Evolutionary conservation across 2,888 invertebrate genomes (phyloP).

Genomic region (Synanthedon vespiformis): DNA sequence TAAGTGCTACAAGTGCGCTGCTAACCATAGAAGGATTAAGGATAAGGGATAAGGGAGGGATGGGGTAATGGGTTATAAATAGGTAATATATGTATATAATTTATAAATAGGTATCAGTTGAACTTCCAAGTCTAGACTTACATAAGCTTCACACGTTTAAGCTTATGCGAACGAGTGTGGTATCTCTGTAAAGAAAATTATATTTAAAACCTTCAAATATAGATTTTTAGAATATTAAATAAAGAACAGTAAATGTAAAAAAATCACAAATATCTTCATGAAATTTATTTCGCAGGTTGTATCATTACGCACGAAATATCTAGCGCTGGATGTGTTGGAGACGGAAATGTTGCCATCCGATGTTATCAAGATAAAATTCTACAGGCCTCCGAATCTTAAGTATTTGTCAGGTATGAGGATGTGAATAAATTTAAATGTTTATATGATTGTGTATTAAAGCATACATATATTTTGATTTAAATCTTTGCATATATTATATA

Average conservation of each 20-base stretch:
- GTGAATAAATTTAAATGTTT: neutral
- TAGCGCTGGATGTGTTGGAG: conserved; percentile 92
- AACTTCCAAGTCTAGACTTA: too few relatives aligned
- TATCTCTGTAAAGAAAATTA: neutral
- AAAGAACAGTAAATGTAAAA: neutral
- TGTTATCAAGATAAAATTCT: conserved; percentile 94
- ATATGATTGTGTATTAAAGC: neutral
- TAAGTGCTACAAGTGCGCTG: too few relatives aligned
- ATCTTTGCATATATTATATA: too few relatives aligned
- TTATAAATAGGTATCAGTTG: too few relatives aligned
- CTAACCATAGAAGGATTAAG: too few relatives aligned
- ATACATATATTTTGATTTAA: neutral
- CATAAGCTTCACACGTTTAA: too few relatives aligned
- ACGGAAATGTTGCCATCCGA: conserved; percentile 94
- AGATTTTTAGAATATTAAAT: neutral
- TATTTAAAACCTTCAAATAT: neutral
- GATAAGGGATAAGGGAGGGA: too few relatives aligned
- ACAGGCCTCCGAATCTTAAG: conserved; percentile 94
- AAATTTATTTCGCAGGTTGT: conserved; percentile 74
- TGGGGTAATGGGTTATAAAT: too few relatives aligned
- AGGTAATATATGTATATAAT: too few relatives aligned
- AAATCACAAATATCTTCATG: neutral
- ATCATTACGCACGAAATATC: conserved; percentile 88
- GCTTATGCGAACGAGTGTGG: too few relatives aligned
- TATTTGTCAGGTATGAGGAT: conserved; percentile 76